These are phyloP conservation scores for Macquaria ambigua DNA, from an alignment of 2,113 vertebrate species.

Conservation along the genomic window DNA sequence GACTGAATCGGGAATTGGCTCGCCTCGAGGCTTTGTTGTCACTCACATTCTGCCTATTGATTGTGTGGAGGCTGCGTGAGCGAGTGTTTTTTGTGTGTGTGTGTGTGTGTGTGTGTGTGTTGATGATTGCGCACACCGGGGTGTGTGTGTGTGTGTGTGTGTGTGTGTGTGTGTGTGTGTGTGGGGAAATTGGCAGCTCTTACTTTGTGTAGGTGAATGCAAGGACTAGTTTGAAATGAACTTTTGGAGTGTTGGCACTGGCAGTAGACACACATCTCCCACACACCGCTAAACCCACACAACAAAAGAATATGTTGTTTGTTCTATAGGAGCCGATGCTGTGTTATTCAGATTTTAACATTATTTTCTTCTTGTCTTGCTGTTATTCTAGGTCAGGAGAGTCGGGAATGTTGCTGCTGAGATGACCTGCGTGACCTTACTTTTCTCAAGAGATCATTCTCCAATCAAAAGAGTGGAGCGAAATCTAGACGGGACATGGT, in stretches of 20 bases:
- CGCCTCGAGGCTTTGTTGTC: conserved; percentile 68
- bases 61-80: conserved; percentile 63
- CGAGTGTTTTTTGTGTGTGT: conserved; percentile 17
- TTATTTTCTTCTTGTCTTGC: conserved; percentile 22
- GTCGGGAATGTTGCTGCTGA: conserved; percentile 66
- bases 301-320: conserved; percentile 42
- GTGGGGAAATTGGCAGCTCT: conserved; percentile 65
- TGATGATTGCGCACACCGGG: conserved; percentile 25
- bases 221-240: conserved; percentile 68
- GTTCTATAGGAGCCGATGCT: conserved; percentile 47
- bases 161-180: conserved; percentile 23
- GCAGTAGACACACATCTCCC: conserved; percentile 57
- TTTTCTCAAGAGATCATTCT: conserved; percentile 67
- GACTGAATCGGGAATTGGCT: conserved; percentile 60
- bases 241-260: conserved; percentile 64
- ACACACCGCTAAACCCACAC: conserved; percentile 67
- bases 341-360: conserved; percentile 30
- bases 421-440: conserved; percentile 79
- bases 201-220: conserved; percentile 72
- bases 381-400: conserved; percentile 69
- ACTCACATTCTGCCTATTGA: conserved; percentile 71
- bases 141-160: conserved; percentile 15
- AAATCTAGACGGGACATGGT: conserved; percentile 63
- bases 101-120: conserved; percentile 21
- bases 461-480: conserved; percentile 64